Percentiles rank a stretch among this genome's conserved stretches.
These are phyloP conservation scores for Archips xylosteana DNA, from an alignment of 2,888 invertebrate genomes.

Conservation along the genomic window DNA sequence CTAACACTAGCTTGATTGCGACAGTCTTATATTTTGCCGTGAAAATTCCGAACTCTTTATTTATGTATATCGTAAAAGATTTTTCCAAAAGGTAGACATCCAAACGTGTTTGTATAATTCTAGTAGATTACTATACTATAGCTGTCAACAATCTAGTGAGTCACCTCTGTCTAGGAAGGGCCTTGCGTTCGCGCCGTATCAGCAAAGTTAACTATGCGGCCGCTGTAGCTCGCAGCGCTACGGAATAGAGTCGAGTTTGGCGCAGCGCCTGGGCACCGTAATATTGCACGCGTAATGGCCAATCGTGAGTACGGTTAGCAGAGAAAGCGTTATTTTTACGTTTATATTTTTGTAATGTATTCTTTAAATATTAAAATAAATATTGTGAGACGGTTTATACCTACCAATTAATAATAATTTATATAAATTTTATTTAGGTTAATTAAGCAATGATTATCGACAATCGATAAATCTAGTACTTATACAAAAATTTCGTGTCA, in stretches of 20 bases:
- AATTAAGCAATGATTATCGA: no score
- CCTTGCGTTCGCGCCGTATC: constrained; percentile 46
- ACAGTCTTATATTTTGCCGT: no score
- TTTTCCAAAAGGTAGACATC: neutral
- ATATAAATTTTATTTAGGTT: no score
- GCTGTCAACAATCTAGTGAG: constrained; percentile 44
- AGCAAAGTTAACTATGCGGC: constrained; percentile 2
- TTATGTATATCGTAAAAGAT: no score
- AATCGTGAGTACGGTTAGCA: constrained; percentile 22
- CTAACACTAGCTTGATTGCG: no score
- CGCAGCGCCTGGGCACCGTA: neutral
- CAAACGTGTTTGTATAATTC: constrained; percentile 8
- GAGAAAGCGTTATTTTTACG: constrained; percentile 3
- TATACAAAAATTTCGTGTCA: no score
- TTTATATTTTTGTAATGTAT: neutral
- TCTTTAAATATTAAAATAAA: neutral
- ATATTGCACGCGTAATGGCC: neutral
- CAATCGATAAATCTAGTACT: no score
- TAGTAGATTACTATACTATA: constrained; percentile 12
- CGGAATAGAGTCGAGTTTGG: constrained; percentile 14
- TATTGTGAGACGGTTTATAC: no score
- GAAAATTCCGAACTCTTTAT: no score
- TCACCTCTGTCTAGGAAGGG: constrained; percentile 48
- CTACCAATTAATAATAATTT: no score
- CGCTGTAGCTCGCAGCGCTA: neutral